Base-by-base conservation (phyloP, 2,888 invertebrate species). In the Patella ulyssiponensis region DNA sequence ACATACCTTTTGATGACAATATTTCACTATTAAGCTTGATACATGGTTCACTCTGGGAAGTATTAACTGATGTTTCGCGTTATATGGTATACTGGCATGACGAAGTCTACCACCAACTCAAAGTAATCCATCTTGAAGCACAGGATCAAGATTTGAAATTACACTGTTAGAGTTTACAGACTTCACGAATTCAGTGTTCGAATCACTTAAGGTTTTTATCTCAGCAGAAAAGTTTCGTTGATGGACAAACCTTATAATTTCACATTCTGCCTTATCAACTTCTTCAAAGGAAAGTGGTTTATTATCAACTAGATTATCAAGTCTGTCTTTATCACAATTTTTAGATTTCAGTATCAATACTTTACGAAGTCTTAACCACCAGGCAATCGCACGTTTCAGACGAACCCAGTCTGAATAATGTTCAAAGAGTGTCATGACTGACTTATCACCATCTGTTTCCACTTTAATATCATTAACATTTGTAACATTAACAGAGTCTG, bases 71-170 rank as follows among this genome's bases (percentile, higher is more conserved):
- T 70, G 79, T 74, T 79, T 79, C 4, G 71, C 64, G 9, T 71
- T 69, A 44, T 51, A 58, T 14, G 74, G 12, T 4, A 77, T 44
- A 3, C 70, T 27, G 17, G 70, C 17, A 20, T 44, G 69, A 5
- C 54, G 44, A 23, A 79, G 53, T 64, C 79, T 54, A 14, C 76
- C 74, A 27, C 79, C 79, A 15, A 79, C 79, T 51, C 64, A 9
- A 14, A 79, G 2, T 15, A 74, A 12, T 3, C 74, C 79, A 69
- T 73, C 74, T 12, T 23, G 44, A 51, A 73, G 17, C 14, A 56
- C 33, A 14, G 73, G 73, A 54, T 73, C 53, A 52, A 73, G 33
- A 53, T 33, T 15, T 23, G 20, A 72, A 23, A 72, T 14, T 3
- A 12, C 14, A 72, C 73, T 52, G 15, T 56, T 56, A 15, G 15